Conservation (phyloP, 2,797 vertebrate species). For the Sebastes steindachneri region DNA sequence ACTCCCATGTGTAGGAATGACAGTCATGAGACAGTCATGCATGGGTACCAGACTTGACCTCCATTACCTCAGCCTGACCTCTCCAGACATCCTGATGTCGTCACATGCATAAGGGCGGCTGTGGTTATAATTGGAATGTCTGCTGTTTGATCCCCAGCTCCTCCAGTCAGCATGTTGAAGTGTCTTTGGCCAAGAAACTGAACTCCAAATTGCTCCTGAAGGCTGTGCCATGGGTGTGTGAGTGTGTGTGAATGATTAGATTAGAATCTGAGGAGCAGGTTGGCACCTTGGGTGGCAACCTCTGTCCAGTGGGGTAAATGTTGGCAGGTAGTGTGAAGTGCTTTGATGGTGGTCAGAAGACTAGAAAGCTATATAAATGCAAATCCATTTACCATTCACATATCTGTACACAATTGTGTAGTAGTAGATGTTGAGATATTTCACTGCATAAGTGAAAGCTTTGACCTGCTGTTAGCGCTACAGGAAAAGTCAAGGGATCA, state of each 20-base stretch:
- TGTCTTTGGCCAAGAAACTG: background rate
- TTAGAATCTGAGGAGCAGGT: no score
- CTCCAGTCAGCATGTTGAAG: background rate
- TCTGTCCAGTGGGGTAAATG: no score
- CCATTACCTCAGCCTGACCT: background rate
- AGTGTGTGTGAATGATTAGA: background rate
- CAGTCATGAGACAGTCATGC: slow-evolving; percentile 29
- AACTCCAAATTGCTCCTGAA: background rate
- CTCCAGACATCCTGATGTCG: background rate
- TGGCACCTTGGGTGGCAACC: no score
- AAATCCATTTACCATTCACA: background rate
- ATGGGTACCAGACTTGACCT: background rate
- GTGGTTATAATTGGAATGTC: background rate
- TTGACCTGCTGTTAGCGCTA: background rate
- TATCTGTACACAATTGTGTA: background rate
- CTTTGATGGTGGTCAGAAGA: background rate
- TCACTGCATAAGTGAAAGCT: background rate
- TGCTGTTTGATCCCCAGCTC: background rate
- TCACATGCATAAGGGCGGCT: background rate
- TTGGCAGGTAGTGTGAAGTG: no score
- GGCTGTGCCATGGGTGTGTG: background rate
- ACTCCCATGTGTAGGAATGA: background rate
- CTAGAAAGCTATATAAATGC: background rate
- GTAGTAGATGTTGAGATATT: background rate
- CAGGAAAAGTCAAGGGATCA: background rate